Evolutionary conservation across 1,140 invertebrate genomes (phyloP), one percentile per base, ranked within the genome.

Genomic region (Neodiprion pinetum): DNA sequence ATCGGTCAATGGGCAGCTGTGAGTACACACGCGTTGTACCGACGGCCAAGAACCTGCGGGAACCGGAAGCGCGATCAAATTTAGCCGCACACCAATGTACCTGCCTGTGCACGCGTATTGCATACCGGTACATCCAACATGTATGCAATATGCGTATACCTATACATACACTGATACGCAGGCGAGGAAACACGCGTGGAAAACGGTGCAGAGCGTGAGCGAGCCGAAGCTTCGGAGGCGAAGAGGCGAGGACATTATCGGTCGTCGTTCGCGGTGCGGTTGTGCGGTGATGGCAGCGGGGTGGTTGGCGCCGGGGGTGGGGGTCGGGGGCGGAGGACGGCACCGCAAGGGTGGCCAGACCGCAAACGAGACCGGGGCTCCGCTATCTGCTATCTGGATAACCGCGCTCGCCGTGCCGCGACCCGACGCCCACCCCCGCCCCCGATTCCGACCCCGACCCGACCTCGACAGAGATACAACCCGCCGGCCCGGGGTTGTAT

Each of bases 311-410:
- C 5, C 53, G 53, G 53, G 28, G 28, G 50, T 66, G 48, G 14
- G 40, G 11, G 61, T 67, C 68, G 17, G 14, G 21, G 21, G n/a
- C 47, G 50, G 71, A 72, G 71, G 85, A 82, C 76, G 79, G 83
- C 79, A 80, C 84, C 84, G 80, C 84, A 84, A 85, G 84, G 84
- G 84, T 84, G 85, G 84, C 85, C 84, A 81, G 82, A 85, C 85
- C 85, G 79, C 85, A 86, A 86, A 86, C 85, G 85, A 86, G 85
- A 86, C 85, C 85, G 81, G 84, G 82, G 79, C 78, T 84, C 84
- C 85, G 85, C 85, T 86, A 86, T 86, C 84, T 83, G 85, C 85
- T 86, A 85, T 85, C 86, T 85, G 87, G 86, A 87, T 88, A 87
- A 88, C 87, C 87, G 83, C 86, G 53, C 53, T 61, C n/a, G 53